Conservation (phyloP, 2,797 vertebrate genomes). For the Rhynchonycteris naso region DNA sequence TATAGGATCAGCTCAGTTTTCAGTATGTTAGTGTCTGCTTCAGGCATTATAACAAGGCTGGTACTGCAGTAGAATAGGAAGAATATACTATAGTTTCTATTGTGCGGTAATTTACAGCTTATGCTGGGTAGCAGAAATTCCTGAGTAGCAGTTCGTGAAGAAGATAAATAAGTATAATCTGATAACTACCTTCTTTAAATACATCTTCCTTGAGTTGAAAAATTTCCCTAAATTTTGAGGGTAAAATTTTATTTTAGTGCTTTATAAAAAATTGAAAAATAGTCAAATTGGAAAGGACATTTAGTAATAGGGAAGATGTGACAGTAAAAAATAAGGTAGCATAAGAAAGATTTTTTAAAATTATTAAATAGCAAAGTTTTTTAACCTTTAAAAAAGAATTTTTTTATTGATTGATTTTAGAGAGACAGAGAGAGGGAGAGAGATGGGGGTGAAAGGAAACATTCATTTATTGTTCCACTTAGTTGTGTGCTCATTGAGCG, state of each 20-base stretch:
- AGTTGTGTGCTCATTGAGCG: too few relatives aligned
- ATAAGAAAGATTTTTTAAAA: not conserved
- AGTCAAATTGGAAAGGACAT: constrained; percentile 54
- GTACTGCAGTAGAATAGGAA: not conserved
- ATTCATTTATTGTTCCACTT: too few relatives aligned
- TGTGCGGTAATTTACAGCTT: not conserved
- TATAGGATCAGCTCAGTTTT: constrained; percentile 14
- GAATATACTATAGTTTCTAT: not conserved
- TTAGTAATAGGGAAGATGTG: constrained; percentile 9
- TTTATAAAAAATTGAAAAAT: constrained; percentile 52
- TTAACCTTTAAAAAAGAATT: not conserved
- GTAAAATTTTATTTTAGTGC: constrained; percentile 31
- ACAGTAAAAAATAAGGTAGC: constrained; percentile 29
- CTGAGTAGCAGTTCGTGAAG: constrained; percentile 25
- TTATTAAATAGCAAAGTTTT: constrained; percentile 37
- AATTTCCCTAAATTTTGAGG: constrained; percentile 43
- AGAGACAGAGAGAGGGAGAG: too few relatives aligned
- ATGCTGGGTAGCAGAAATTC: not conserved
- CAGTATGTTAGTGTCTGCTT: constrained; percentile 15
- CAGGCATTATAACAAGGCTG: not conserved
- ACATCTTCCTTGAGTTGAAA: constrained; percentile 24
- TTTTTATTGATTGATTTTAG: too few relatives aligned
- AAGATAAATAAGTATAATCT: not conserved
- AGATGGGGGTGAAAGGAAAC: too few relatives aligned
- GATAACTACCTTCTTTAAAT: constrained; percentile 49